Evolutionary conservation across 1,140 invertebrate genomes (phyloP), one percentile per base, ranked within the genome.

Genomic region (Musca vetustissima): DNA sequence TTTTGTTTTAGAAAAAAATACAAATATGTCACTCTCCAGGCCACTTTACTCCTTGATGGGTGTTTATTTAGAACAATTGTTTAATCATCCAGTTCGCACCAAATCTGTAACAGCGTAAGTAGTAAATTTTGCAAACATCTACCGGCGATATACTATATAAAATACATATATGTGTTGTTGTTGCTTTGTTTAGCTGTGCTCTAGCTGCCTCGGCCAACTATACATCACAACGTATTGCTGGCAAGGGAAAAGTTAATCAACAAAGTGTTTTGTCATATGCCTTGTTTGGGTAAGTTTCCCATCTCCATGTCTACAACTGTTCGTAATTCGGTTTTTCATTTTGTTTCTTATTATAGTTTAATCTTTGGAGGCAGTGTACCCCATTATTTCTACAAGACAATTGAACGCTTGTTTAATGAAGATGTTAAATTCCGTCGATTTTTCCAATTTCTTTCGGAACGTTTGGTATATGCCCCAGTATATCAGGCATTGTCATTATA

Each of bases 51-150:
- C 87, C 71, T 82, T 90, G 25, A 69, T 90, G 2, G 85, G 85
- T 49, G 86, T 86, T 55, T 92, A 92, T 83, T 86, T 91, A 72
- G 86, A 88, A 71, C 89, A 89, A 76, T 83, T 92, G 49, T 91
- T 90, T 73, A 85, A 85, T 64, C 86, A 87, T 83, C 90, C 90
- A 2, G 83, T 92, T 21, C 88, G 85, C 79, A 92, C 90, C 3
- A 91, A 91, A 83, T 89, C 90, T 24, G 81, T 91, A 64, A 91
- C 89, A 36, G 90, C 90, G 90, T 91, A 85, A 86, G 78, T 53
- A 43, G 36, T 43, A 32, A 32, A 4, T 32, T 4, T 32, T 32
- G 1, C 11, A 43, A 1, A 2, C 36, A 43, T 28, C 17, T 17
- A 19, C 7, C 7, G 49, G 1, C 17, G n/a, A 6, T 11, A 21